A percentile compares a stretch with the other conserved stretches of the same genome.
Evolutionary conservation across 2,888 invertebrate genomes (phyloP).

Genomic region (Embidobia sp.): DNA sequence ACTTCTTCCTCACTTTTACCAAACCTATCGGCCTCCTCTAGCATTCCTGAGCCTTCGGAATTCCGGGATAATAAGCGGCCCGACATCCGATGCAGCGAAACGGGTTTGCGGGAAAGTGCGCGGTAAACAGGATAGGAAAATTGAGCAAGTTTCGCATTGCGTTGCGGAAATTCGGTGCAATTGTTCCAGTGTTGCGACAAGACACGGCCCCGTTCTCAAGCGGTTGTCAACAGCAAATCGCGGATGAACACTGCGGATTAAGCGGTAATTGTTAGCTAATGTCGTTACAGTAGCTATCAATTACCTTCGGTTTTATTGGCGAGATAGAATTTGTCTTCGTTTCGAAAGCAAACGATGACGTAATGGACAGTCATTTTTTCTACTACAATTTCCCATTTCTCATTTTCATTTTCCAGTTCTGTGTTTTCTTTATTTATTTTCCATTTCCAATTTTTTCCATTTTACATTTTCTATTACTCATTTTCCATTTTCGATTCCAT

Average conservation of each 20-base stretch:
- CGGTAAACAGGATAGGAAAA: constrained; percentile 13
- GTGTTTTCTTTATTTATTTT: too few relatives aligned
- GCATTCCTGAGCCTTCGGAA: neutral
- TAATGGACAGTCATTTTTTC: too few relatives aligned
- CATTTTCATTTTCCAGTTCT: too few relatives aligned
- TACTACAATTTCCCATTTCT: too few relatives aligned
- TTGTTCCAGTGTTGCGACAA: constrained; percentile 37
- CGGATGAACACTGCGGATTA: constrained; percentile 34
- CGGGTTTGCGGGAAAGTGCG: constrained; percentile 7
- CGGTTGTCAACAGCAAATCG: constrained; percentile 33
- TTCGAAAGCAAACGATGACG: neutral
- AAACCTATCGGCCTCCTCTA: constrained; percentile 9
- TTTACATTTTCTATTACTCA: too few relatives aligned
- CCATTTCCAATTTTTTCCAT: too few relatives aligned
- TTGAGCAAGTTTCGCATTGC: constrained; percentile 27
- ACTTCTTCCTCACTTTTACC: constrained; percentile 35
- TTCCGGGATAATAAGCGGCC: constrained; percentile 1
- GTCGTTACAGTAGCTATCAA: constrained; percentile 46
- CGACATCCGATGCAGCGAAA: neutral
- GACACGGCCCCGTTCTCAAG: constrained; percentile 44
- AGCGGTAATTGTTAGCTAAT: constrained; percentile 43
- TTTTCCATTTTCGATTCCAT: too few relatives aligned
- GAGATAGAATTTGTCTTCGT: constrained; percentile 8
- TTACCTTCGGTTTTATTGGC: constrained; percentile 12
- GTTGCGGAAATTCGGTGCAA: constrained; percentile 32